These are phyloP conservation scores for Hemiscyllium ocellatum DNA, from an alignment of 2,113 vertebrate species.

Conservation along the genomic window DNA sequence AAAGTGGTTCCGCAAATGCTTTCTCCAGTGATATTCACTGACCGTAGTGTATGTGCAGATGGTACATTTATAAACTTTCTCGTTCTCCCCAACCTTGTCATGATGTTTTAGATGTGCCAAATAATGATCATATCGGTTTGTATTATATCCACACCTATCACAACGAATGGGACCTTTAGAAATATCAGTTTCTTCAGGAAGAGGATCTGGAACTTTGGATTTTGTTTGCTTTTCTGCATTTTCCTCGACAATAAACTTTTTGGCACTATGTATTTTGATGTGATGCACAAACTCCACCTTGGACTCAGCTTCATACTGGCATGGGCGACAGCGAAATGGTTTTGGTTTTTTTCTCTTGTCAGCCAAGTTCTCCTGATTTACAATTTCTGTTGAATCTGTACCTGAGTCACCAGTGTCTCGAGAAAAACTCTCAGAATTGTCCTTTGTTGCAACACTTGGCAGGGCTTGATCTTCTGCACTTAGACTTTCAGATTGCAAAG, in stretches of 20 bases:
- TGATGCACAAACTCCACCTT: constrained; percentile 89
- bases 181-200: constrained; percentile 63
- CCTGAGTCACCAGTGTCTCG: neutral
- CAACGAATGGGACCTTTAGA: constrained; percentile 87
- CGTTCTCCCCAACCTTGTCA: constrained; percentile 74
- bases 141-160: constrained; percentile 94
- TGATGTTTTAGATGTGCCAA: constrained; percentile 93
- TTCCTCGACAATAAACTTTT: constrained; percentile 82
- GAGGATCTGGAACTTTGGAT: constrained; percentile 55
- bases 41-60: constrained; percentile 92
- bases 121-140: constrained; percentile 94
- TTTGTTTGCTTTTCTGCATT: constrained; percentile 68
- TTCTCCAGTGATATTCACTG: constrained; percentile 98
- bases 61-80: constrained; percentile 89
- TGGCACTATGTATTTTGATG: constrained; percentile 78
- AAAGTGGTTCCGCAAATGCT: constrained; percentile 94
- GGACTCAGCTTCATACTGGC: constrained; percentile 79
- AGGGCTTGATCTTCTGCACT: constrained; percentile 5
- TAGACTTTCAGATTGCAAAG: neutral
- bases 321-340: constrained; percentile 88
- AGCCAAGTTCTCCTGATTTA: constrained; percentile 46
- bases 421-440: neutral
- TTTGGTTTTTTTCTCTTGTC: constrained; percentile 75
- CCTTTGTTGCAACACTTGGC: constrained; percentile 40
- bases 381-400: constrained; percentile 41